These are phyloP conservation scores for Chamaedrilus cognettii DNA, from an alignment of 2,888 invertebrate genomes.

Conservation along the genomic window DNA sequence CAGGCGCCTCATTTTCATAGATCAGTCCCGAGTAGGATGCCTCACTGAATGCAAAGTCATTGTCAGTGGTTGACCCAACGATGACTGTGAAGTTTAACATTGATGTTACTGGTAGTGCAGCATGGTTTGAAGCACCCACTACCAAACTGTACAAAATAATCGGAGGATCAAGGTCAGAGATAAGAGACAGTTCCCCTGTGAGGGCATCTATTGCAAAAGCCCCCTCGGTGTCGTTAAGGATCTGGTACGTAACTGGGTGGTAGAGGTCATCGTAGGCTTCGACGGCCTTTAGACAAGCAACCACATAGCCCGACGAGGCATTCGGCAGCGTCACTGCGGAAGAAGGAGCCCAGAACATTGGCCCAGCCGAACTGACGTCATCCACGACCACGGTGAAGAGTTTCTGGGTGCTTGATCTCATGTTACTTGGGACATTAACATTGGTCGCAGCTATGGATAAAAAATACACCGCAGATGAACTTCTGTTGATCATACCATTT, in stretches of 20 bases:
- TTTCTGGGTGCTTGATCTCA: conserved; percentile 17
- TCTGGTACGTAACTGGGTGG: conserved; percentile 83
- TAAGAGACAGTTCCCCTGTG: conserved; percentile 27
- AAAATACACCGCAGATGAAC: no score
- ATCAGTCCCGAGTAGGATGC: background rate
- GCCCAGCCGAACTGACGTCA: conserved; percentile 91
- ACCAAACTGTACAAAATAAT: no score
- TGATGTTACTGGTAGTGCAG: no score
- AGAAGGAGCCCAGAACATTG: conserved; percentile 78
- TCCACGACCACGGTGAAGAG: conserved; percentile 81
- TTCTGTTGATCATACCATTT: no score
- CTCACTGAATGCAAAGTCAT: no score
- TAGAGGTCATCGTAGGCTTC: conserved; percentile 91
- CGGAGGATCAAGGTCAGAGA: conserved; percentile 11
- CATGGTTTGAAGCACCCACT: no score
- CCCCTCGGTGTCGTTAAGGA: conserved; percentile 22
- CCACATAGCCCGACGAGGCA: conserved; percentile 64
- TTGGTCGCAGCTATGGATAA: conserved; percentile 21
- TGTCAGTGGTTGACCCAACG: no score
- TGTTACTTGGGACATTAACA: background rate
- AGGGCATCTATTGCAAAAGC: conserved; percentile 25
- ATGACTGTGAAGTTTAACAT: no score
- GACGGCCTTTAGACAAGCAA: conserved; percentile 79
- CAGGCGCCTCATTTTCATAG: background rate
- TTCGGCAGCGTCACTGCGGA: conserved; percentile 69